A percentile compares a stretch with the other conserved stretches of the same genome.
Conservation (phyloP, 2,113 vertebrate species). For the Erinaceus europaeus region DNA sequence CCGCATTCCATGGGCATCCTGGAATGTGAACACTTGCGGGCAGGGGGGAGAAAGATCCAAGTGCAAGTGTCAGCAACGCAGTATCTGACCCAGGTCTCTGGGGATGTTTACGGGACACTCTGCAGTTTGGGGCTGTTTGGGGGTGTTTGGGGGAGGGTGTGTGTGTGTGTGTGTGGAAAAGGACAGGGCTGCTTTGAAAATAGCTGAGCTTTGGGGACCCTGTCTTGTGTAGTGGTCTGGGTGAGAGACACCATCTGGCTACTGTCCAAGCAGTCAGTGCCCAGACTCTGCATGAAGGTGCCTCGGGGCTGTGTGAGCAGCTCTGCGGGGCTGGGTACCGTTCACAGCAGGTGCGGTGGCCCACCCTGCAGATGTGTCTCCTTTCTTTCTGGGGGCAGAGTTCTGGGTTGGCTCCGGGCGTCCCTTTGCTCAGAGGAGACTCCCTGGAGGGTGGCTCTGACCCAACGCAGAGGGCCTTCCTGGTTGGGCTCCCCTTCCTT, state of each 20-base stretch:
- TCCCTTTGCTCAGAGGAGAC: not conserved
- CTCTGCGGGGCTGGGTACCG: not conserved
- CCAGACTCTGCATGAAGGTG: not conserved
- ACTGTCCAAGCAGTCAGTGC: not conserved
- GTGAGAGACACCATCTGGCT: not conserved
- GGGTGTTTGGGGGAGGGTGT: not conserved
- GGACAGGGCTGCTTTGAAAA: constrained; percentile 6
- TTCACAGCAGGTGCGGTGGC: not conserved
- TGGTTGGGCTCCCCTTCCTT: too few species aligned
- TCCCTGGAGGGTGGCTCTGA: not conserved
- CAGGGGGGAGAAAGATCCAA: constrained; percentile 6
- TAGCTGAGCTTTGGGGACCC: not conserved
- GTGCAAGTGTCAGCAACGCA: not conserved
- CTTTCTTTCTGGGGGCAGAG: not conserved
- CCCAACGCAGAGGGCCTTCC: too few species aligned
- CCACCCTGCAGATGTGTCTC: not conserved
- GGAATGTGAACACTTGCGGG: not conserved
- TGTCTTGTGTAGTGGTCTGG: not conserved
- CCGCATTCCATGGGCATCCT: not conserved
- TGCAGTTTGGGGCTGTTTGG: not conserved
- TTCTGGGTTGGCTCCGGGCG: not conserved
- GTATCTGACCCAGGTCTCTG: not conserved
- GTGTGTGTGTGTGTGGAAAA: not conserved
- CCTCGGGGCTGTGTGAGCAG: not conserved
- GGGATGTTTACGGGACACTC: not conserved